Evolutionary conservation across 2,797 vertebrate genomes (phyloP).

Genomic region (Tapera naevia): DNA sequence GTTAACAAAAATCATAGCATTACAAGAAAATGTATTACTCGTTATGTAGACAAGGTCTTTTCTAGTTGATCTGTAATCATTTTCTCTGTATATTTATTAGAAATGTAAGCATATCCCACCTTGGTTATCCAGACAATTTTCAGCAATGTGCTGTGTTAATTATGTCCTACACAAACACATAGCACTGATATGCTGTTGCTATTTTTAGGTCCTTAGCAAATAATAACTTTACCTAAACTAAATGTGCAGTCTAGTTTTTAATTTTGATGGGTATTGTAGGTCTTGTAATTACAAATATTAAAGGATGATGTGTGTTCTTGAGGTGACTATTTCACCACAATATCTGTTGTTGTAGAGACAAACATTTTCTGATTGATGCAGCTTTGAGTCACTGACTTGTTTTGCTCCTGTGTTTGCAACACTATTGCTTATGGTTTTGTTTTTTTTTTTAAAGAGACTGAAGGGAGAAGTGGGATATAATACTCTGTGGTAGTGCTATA

Average conservation of each 20-base stretch:
- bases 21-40: background rate
- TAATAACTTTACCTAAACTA: background rate
- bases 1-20: background rate
- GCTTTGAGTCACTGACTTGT: conserved; percentile 7
- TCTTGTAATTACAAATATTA: background rate
- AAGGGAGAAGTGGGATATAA: background rate
- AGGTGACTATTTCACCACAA: background rate
- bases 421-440: background rate
- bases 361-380: background rate
- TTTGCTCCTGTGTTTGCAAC: background rate
- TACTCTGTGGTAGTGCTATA: background rate
- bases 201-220: background rate
- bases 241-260: background rate
- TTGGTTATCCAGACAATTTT: background rate
- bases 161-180: rapidly evolving
- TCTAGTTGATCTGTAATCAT: background rate
- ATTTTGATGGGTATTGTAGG: background rate
- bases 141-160: background rate
- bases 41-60: background rate
- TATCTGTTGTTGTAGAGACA: background rate
- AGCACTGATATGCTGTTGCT: background rate
- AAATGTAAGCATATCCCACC: background rate
- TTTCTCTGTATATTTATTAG: background rate
- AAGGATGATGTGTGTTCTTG: background rate
- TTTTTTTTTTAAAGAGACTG: background rate